Evolutionary conservation across 23 tunicate genomes (phyloP).

Genomic region (Ciona savignyi): DNA sequence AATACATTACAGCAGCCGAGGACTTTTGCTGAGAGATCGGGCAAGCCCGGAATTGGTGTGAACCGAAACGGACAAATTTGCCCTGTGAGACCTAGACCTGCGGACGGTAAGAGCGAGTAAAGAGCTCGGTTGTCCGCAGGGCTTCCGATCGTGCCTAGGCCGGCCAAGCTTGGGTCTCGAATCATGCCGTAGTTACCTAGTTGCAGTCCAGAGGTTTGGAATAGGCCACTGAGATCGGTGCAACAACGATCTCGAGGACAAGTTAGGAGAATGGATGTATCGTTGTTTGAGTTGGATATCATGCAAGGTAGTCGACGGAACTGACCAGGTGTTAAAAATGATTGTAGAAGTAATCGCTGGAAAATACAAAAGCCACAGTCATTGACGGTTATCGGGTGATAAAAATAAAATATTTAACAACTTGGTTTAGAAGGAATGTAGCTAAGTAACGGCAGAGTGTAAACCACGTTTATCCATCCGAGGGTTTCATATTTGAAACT

Average conservation of each 20-base stretch:
- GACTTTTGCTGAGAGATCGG: not conserved
- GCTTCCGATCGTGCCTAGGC: not conserved
- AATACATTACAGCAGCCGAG: not conserved
- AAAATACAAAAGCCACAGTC: too few relatives aligned
- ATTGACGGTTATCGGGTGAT: too few relatives aligned
- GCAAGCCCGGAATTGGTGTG: not conserved
- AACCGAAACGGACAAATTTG: not conserved
- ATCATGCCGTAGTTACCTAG: not conserved
- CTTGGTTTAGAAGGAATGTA: too few relatives aligned
- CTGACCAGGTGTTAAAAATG: too few relatives aligned
- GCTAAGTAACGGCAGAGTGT: too few relatives aligned
- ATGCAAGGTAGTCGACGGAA: not conserved
- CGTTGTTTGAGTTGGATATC: not conserved
- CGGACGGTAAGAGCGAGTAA: not conserved
- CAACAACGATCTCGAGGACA: not conserved
- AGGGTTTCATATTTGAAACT: too few relatives aligned
- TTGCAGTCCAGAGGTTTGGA: not conserved
- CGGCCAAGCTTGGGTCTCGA: not conserved
- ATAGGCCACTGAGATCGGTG: not conserved
- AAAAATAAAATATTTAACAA: too few relatives aligned
- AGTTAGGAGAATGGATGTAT: not conserved
- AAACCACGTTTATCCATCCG: too few relatives aligned
- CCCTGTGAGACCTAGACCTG: not conserved
- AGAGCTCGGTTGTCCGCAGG: not conserved
- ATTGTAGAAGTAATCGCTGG: too few relatives aligned